These are phyloP conservation scores for Julus scanicus DNA, from an alignment of 2,888 invertebrate species.

Conservation along the genomic window DNA sequence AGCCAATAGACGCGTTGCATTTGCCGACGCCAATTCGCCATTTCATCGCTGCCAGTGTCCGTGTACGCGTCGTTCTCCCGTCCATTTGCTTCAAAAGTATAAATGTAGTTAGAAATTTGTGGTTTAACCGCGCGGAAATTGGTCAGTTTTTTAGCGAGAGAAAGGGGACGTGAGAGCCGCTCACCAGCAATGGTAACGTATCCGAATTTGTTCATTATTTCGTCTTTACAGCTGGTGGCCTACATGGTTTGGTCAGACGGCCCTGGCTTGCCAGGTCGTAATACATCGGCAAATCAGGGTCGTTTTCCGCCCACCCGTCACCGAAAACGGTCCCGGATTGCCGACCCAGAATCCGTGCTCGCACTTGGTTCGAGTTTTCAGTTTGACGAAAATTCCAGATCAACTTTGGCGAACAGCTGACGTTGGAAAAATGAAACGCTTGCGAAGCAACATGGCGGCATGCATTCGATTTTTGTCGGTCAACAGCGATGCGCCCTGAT, in stretches of 20 bases:
- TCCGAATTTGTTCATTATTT: not conserved
- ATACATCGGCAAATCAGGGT: not conserved
- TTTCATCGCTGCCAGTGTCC: not conserved
- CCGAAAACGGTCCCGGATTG: not conserved
- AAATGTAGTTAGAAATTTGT: not conserved
- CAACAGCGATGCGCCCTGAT: not conserved
- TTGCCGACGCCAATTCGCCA: not conserved
- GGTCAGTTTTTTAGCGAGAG: not conserved
- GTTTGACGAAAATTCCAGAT: not conserved
- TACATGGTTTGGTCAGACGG: not conserved
- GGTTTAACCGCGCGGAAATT: not conserved
- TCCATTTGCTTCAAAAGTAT: not conserved
- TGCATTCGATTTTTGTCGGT: slow-evolving; percentile 40
- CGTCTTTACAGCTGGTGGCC: slow-evolving; percentile 1
- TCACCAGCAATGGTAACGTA: slow-evolving; percentile 18
- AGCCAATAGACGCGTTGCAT: not conserved
- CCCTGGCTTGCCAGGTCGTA: not conserved
- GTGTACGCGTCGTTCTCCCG: not conserved
- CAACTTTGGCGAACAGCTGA: slow-evolving; percentile 35
- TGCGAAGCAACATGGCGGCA: slow-evolving; percentile 34
- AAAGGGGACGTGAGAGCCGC: not conserved
- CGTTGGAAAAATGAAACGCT: not conserved
- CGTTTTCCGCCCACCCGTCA: not conserved
- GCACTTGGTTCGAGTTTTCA: not conserved
- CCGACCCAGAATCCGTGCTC: not conserved